phyloP scores from a whole-genome alignment of 2,113 vertebrate species.

The Leptodactylus fuscus region DNA sequence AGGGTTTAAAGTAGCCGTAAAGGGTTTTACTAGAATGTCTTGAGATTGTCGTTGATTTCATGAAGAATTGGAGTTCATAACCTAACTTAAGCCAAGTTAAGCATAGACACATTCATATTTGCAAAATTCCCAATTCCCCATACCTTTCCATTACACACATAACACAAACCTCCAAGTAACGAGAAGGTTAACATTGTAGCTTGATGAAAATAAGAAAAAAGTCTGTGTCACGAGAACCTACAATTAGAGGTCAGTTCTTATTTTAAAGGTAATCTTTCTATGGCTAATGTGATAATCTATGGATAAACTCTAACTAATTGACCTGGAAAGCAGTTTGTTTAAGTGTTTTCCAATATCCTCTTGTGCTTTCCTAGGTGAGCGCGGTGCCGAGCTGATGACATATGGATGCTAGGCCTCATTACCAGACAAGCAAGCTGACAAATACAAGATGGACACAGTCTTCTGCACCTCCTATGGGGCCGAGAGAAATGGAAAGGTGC shows the following conservation, averaged over 20 bases:
- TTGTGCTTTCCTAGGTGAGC: slow-evolving; percentile 46
- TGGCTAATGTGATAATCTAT: slow-evolving; percentile 57
- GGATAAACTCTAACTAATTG: slow-evolving; percentile 55
- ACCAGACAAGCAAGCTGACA: slow-evolving; percentile 70
- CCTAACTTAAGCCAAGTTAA: too few relatives aligned
- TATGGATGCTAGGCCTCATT: slow-evolving; percentile 74
- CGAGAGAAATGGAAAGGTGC: slow-evolving; percentile 44
- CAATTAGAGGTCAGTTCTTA: slow-evolving; percentile 4
- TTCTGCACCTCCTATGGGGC: background rate
- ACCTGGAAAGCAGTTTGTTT: slow-evolving; percentile 55
- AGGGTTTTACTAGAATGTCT: too few relatives aligned
- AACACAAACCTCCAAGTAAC: background rate
- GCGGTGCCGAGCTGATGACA: slow-evolving; percentile 60
- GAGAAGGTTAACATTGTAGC: background rate
- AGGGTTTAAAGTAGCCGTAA: too few relatives aligned
- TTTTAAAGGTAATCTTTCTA: slow-evolving; percentile 48
- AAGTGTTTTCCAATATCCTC: slow-evolving; percentile 57
- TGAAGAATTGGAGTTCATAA: too few relatives aligned
- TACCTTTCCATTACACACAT: background rate
- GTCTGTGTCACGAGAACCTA: background rate
- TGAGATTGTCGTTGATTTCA: too few relatives aligned
- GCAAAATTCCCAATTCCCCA: too few relatives aligned
- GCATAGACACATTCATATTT: too few relatives aligned
- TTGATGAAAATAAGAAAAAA: background rate
- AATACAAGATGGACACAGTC: slow-evolving; percentile 60